Evolutionary conservation across 2,888 invertebrate genomes (phyloP).

Genomic region (Coenonympha arcania): DNA sequence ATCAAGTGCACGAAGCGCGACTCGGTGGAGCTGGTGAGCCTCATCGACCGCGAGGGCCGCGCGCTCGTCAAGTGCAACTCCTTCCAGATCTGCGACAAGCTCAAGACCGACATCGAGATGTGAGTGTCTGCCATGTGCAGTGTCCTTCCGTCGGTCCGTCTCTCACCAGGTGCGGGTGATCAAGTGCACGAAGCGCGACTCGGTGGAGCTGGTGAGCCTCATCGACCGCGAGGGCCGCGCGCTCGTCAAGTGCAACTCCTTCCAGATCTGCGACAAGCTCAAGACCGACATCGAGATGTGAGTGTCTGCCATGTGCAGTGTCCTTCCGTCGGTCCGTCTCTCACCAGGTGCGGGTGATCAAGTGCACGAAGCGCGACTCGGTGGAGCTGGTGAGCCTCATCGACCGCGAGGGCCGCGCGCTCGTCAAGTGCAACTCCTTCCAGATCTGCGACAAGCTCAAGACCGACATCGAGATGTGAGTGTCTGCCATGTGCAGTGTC

Average conservation of each 20-base stretch:
- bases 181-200: constrained; percentile 90
- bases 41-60: constrained; percentile 96
- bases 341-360: constrained; percentile 88
- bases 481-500: no score
- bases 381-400: constrained; percentile 96
- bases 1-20: constrained; percentile 92
- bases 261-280: constrained; percentile 84
- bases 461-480: constrained; percentile 84
- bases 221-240: constrained; percentile 98
- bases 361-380: constrained; percentile 91
- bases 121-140: no score
- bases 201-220: constrained; percentile 94
- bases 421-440: constrained; percentile 88
- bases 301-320: no score
- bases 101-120: constrained; percentile 86
- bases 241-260: constrained; percentile 87
- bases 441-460: constrained; percentile 85
- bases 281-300: constrained; percentile 86
- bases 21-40: constrained; percentile 95
- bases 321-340: no score
- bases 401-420: constrained; percentile 95
- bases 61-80: constrained; percentile 90
- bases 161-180: constrained; percentile 89
- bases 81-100: constrained; percentile 83
- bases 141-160: no score